phyloP scores from a whole-genome alignment of 1,140 invertebrate species.

The Zaprionus africanus region DNA sequence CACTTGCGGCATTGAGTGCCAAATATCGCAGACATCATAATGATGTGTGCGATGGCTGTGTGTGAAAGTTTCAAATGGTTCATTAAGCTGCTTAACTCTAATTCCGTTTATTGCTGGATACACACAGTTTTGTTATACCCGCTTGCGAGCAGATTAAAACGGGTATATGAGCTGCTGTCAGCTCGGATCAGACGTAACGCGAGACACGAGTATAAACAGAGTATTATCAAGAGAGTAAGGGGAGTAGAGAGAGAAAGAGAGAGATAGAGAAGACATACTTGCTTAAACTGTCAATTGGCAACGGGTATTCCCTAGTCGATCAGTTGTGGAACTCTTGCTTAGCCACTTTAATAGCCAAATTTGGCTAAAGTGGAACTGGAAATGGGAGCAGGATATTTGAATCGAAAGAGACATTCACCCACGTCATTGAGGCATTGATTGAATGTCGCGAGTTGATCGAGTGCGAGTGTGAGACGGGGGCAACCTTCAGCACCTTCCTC shows the following conservation, averaged over 20 bases:
- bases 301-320: background rate
- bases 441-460: conserved; percentile 23
- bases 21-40: conserved; percentile 77
- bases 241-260: background rate
- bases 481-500: conserved; percentile 15
- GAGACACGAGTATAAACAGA: background rate
- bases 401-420: conserved; percentile 10
- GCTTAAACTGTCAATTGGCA: background rate
- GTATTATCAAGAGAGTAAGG: background rate
- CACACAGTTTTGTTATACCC: conserved; percentile 50
- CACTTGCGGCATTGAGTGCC: conserved; percentile 74
- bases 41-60: conserved; percentile 58
- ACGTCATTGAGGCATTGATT: conserved; percentile 27
- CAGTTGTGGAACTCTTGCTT: background rate
- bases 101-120: conserved; percentile 27
- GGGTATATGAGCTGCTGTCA: conserved; percentile 16
- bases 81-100: conserved; percentile 77
- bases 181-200: background rate
- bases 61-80: conserved; percentile 79
- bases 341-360: conserved; percentile 4
- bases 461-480: background rate
- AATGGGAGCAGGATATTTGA: conserved; percentile 26
- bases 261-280: background rate
- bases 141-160: background rate
- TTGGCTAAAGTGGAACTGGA: conserved; percentile 1